These are phyloP conservation scores for Drosophila melanogaster DNA, from an alignment of 1,140 invertebrate genomes.

Conservation along the genomic window DNA sequence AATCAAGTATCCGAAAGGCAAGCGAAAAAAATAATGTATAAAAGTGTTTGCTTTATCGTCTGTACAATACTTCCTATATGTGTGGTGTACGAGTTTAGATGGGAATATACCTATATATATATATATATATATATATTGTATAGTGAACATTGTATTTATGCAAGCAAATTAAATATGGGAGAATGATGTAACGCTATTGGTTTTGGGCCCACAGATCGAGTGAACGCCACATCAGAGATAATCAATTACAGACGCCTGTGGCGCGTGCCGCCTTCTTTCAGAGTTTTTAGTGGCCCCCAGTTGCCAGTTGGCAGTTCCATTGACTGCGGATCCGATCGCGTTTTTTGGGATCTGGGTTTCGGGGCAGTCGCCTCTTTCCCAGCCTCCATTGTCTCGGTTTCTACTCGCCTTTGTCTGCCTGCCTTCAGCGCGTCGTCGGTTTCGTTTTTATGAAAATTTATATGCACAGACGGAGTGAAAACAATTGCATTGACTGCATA, in stretches of 20 bases:
- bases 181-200: slow-evolving; percentile 51
- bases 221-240: slow-evolving; percentile 37
- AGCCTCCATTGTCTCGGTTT: slow-evolving; percentile 48
- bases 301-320: slow-evolving; percentile 39
- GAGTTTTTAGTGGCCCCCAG: slow-evolving; percentile 21
- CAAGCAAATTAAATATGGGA: slow-evolving; percentile 36
- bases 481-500: slow-evolving; percentile 34
- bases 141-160: slow-evolving; percentile 29
- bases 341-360: slow-evolving; percentile 40
- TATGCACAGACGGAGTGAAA: slow-evolving; percentile 21
- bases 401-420: slow-evolving; percentile 17
- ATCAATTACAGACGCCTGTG: slow-evolving; percentile 61
- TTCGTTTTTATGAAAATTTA: slow-evolving; percentile 44
- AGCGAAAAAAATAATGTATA: slow-evolving; percentile 10
- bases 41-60: slow-evolving; percentile 39
- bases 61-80: slow-evolving; percentile 33
- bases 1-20: slow-evolving; percentile 26
- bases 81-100: slow-evolving; percentile 24
- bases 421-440: slow-evolving; percentile 23
- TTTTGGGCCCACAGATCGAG: slow-evolving; percentile 28
- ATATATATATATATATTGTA: too few species aligned
- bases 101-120: slow-evolving; percentile 19
- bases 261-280: slow-evolving; percentile 45
- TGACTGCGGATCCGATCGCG: slow-evolving; percentile 52
- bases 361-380: slow-evolving; percentile 45